Base-by-base conservation (phyloP, 1,140 invertebrate species). In the Oedothorax gibbosus region DNA sequence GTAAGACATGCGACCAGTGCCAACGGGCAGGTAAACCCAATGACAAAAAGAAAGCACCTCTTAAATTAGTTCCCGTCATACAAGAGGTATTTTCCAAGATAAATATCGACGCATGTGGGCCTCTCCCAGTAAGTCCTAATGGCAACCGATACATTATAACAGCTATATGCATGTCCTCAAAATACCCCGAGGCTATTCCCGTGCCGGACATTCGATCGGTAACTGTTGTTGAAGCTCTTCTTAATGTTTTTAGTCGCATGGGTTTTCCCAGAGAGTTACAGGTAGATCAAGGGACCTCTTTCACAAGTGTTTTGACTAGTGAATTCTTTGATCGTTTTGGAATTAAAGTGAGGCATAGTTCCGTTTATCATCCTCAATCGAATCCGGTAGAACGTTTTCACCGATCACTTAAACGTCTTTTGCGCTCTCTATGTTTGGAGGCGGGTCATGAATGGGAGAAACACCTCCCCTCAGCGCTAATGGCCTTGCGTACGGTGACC, bases 41-140 rank as follows among this genome's bases (percentile, higher is more conserved):
- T n/a, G n/a, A n/a, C n/a, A 57, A 53, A 64, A 60, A 60, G 49
- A 72, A 82, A 62, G 68, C 68, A 0, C 79, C 35, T 53, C 11
- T 82, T 7, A 82, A 72, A 64, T 53, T 64, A 51, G 54, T 69
- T 3, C 66, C 65, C 12, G 15, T 81, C 3, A 81, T 71, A 14
- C 4, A 57, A n/a, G 78, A 81, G 20, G 21, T 66, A n/a, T 65
- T 65, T 66, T 65, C 62, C 18, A 86, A 57, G 86, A 85, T 81
- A 87, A 85, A 62, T 62, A 64, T 72, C n/a, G 49, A 78, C 75
- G 12, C 76, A 18, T 11, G 9, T 3, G 62, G 64, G 9, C 60
- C 76, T 7, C 12, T 66, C 0, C 76, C 62, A n/a, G 12, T 0
- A 7, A 8, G 0, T 15, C 0, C 0, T 12, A 79, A 21, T 2